Conservation (phyloP, 2,797 vertebrate genomes). For the Thunnus albacares region DNA sequence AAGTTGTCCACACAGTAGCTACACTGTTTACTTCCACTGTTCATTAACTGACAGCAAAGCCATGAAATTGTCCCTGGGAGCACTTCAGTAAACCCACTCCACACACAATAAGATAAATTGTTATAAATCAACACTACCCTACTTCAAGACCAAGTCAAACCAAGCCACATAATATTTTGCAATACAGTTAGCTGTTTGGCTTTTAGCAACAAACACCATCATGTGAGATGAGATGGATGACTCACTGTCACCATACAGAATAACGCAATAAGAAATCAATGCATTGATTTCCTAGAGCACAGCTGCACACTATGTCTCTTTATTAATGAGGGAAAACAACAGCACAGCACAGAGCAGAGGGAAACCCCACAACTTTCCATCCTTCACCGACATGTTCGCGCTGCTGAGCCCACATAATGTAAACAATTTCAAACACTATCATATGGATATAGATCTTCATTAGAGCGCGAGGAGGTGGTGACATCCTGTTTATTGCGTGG, state of each 20-base stretch:
- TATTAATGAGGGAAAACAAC: slow-evolving; percentile 51
- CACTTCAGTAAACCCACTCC: background rate
- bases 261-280: slow-evolving; percentile 44
- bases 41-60: background rate
- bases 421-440: background rate
- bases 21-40: background rate
- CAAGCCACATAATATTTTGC: too few relatives aligned
- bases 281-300: slow-evolving; percentile 52
- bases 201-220: background rate
- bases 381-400: background rate
- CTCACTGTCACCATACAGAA: slow-evolving; percentile 1
- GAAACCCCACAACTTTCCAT: slow-evolving; percentile 65
- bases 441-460: background rate
- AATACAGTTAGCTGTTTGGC: background rate
- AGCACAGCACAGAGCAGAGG: slow-evolving; percentile 1
- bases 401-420: background rate
- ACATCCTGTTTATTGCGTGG: slow-evolving; percentile 16
- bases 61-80: background rate
- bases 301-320: slow-evolving; percentile 48
- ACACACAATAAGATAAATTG: background rate
- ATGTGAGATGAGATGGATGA: slow-evolving; percentile 22
- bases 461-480: slow-evolving; percentile 6
- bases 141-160: background rate
- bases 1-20: background rate
- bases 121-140: background rate